Percentiles rank a stretch among this genome's conserved stretches.
These are phyloP conservation scores for Prionace glauca DNA, from an alignment of 2,797 vertebrate genomes.

Conservation along the genomic window DNA sequence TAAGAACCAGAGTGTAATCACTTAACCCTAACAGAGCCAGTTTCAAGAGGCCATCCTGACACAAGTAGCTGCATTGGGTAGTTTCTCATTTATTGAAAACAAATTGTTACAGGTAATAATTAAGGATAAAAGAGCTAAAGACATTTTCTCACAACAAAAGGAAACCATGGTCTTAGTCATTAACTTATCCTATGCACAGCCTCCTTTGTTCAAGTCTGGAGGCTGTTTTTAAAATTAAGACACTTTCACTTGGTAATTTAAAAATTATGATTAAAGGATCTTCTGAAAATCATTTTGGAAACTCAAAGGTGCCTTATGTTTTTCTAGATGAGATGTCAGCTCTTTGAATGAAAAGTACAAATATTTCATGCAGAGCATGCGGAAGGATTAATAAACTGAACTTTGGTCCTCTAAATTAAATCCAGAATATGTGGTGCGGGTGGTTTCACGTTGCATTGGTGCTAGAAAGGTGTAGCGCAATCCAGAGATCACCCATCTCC, in stretches of 20 bases:
- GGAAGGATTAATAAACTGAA: background rate
- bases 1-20: constrained; percentile 3
- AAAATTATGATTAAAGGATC: background rate
- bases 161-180: background rate
- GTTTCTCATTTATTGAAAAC: background rate
- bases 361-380: background rate
- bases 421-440: background rate
- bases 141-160: background rate
- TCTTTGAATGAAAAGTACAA: background rate
- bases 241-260: background rate
- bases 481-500: background rate
- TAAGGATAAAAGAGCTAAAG: background rate
- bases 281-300: constrained; percentile 25
- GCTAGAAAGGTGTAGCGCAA: background rate
- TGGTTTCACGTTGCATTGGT: background rate
- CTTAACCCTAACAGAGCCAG: background rate
- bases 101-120: background rate
- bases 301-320: background rate
- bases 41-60: background rate
- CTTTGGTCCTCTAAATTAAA: background rate
- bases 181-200: background rate
- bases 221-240: background rate
- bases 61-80: background rate
- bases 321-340: background rate
- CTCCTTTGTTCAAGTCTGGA: background rate